Percentiles rank a stretch among this genome's conserved stretches.
phyloP scores from a whole-genome alignment of 1,140 invertebrate species.

The Drosophila mauritiana region DNA sequence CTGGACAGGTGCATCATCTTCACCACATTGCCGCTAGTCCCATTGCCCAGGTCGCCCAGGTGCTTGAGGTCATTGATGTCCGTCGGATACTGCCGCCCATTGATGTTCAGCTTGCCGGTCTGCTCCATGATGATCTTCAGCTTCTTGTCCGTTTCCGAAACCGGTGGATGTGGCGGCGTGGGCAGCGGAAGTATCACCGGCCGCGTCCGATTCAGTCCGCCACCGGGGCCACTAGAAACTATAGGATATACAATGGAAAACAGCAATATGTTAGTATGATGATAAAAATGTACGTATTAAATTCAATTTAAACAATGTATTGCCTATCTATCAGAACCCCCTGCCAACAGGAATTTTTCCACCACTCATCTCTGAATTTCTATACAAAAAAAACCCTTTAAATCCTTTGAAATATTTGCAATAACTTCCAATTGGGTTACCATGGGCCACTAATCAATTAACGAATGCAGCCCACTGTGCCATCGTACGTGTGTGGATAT shows the following conservation, averaged over 20 bases:
- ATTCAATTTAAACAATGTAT: too few relatives aligned
- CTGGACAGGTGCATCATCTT: constrained; percentile 97
- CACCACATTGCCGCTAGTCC: constrained; percentile 98
- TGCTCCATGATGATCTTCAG: constrained; percentile 86
- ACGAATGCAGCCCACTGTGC: constrained; percentile 8
- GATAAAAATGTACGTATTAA: background rate
- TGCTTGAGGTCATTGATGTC: constrained; percentile 94
- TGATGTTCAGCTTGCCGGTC: constrained; percentile 93
- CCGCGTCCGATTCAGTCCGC: constrained; percentile 42
- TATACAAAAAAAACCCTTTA: too few relatives aligned
- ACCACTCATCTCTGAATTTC: too few relatives aligned
- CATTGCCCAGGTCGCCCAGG: constrained; percentile 96
- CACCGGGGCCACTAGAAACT: constrained; percentile 13
- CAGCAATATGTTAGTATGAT: background rate
- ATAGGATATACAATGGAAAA: background rate
- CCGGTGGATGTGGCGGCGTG: constrained; percentile 76
- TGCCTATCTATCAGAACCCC: too few relatives aligned
- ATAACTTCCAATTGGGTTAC: background rate
- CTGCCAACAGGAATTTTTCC: too few relatives aligned
- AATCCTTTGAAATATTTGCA: background rate
- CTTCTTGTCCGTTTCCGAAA: constrained; percentile 85
- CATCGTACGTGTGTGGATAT: constrained; percentile 3
- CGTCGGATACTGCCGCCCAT: constrained; percentile 92
- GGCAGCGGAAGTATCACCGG: constrained; percentile 58
- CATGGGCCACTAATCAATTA: background rate